Percentiles rank a stretch among this genome's conserved stretches.
phyloP scores from a whole-genome alignment of 2,113 vertebrate genomes.

The Numida meleagris region DNA sequence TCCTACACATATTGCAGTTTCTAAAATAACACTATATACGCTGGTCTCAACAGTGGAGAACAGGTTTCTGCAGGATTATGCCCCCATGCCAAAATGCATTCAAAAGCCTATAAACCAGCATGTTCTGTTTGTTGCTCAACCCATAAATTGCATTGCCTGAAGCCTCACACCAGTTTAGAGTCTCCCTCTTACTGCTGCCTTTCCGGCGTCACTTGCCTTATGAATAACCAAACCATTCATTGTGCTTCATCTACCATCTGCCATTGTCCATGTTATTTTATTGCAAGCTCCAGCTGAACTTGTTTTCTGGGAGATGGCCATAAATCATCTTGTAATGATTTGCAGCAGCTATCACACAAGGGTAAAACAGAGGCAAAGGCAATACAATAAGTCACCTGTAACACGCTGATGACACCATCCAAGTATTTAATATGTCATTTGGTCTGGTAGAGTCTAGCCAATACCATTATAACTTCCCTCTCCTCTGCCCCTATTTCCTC shows the following conservation, averaged over 20 bases:
- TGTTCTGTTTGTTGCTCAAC: background rate
- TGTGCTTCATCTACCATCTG: background rate
- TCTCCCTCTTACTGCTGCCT: background rate
- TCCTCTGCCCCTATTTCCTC: background rate
- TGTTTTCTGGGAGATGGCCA: background rate
- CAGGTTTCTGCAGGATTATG: background rate
- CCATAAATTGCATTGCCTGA: background rate
- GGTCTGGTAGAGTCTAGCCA: background rate
- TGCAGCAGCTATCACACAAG: background rate
- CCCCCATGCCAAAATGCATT: background rate
- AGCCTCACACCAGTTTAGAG: background rate
- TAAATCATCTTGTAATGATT: background rate
- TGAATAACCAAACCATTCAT: background rate
- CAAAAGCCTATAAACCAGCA: background rate
- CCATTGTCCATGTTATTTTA: background rate
- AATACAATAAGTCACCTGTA: background rate
- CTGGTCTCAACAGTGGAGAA: background rate
- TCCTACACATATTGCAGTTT: background rate
- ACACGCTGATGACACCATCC: background rate
- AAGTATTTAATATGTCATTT: background rate
- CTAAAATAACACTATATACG: background rate
- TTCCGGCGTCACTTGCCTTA: slow-evolving; percentile 1
- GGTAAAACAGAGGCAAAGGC: background rate
- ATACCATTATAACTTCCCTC: background rate
- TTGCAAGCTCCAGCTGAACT: background rate